Conservation (phyloP, 2,113 vertebrate genomes). For the Plecotus auritus region DNA sequence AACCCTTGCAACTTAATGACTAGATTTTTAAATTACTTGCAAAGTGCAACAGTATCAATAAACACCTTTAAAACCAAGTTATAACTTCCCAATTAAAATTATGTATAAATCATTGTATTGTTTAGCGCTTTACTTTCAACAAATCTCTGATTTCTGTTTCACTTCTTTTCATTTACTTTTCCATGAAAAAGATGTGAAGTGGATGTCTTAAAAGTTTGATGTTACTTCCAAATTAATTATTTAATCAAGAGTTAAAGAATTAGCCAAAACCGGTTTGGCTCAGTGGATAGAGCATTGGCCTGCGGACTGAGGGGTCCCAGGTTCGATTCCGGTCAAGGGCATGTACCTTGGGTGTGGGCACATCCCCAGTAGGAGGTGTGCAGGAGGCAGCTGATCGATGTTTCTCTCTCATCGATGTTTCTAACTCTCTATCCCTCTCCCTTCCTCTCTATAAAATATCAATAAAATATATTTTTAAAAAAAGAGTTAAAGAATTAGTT, state of each 20-base stretch:
- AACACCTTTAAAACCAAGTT: neutral
- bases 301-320: too few species aligned
- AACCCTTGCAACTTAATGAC: neutral
- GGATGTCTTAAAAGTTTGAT: neutral
- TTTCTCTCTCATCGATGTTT: too few species aligned
- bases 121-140: neutral
- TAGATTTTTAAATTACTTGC: neutral
- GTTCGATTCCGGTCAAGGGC: too few species aligned
- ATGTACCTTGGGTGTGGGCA: too few species aligned
- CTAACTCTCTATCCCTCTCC: too few species aligned
- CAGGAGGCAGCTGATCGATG: too few species aligned
- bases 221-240: slow-evolving; percentile 8
- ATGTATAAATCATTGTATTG: neutral
- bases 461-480: too few species aligned
- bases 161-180: slow-evolving; percentile 36
- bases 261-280: too few species aligned
- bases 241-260: slow-evolving; percentile 11
- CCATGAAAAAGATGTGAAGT: neutral
- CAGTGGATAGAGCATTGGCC: too few species aligned
- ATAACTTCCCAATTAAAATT: neutral
- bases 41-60: neutral
- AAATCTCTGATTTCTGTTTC: neutral
- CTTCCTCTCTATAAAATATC: too few species aligned
- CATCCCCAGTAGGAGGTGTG: too few species aligned
- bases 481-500: slow-evolving; percentile 15